Conservation (phyloP, 2,113 vertebrate genomes). For the Emberiza fucata region DNA sequence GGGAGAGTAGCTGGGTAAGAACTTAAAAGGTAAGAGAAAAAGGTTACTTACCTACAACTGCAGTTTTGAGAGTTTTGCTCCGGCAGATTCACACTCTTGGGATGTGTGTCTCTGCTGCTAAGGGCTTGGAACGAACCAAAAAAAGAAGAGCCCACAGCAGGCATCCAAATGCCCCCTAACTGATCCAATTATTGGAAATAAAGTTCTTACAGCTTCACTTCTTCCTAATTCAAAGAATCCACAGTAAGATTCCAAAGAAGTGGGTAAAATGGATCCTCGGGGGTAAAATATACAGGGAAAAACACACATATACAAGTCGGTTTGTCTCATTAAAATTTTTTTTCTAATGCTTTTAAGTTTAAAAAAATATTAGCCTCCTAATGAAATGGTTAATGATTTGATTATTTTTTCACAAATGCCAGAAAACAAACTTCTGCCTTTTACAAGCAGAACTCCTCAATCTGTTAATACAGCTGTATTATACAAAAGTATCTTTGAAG, state of each 20-base stretch:
- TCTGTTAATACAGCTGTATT: background rate
- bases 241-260: slow-evolving; percentile 30
- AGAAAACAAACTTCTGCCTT: background rate
- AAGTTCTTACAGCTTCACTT: slow-evolving; percentile 19
- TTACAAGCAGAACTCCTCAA: background rate
- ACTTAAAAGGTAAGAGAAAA: slow-evolving; percentile 46
- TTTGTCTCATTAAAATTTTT: background rate
- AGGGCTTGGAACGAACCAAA: slow-evolving; percentile 16
- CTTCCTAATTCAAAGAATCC: slow-evolving; percentile 15
- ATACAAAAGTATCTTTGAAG: background rate
- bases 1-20: background rate
- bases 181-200: slow-evolving; percentile 20
- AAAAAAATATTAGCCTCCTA: background rate
- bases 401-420: background rate
- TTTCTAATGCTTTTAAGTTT: background rate
- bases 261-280: background rate
- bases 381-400: background rate
- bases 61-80: slow-evolving; percentile 60
- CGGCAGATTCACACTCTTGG: slow-evolving; percentile 63
- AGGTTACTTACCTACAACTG: slow-evolving; percentile 56
- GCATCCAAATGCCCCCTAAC: slow-evolving; percentile 53
- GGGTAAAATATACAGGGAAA: background rate
- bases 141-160: slow-evolving; percentile 31
- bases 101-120: slow-evolving; percentile 62
- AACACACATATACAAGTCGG: background rate